Evolutionary conservation across 2,888 invertebrate species (phyloP), one percentile per base, ranked within the genome.

Genomic region (Apodemia zela): DNA sequence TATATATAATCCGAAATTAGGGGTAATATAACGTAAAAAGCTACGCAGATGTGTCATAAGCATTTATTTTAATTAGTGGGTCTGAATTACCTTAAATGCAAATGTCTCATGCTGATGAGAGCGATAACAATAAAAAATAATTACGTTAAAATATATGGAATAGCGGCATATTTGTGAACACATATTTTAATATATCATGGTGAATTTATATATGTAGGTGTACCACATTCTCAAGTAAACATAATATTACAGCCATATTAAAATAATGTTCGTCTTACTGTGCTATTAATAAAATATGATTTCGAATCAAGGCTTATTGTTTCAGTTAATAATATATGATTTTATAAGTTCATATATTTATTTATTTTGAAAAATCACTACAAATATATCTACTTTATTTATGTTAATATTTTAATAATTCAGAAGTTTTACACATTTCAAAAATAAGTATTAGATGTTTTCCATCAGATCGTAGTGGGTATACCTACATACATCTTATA

Each of bases 21-120:
- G 25, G 15, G 54, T 11, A 54, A 11, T 18, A 51, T n/a, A 21
- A 11, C 21, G 51, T 54, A 51, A 42, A 61, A 61, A 61, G 21
- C 54, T 54, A 61, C 54, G 51, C 45, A 60, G 47, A 47, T 25
- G 45, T 60, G 18, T 45, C 42, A 60, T 45, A 60, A 60, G 60
- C 60, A 47, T 25, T 60, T 47, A 60, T 21, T 60, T 25, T 29
- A 25, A 45, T 45, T 62, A 15, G 25, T 15, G 15, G 54, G 47
- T 45, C 59, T 10, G 29, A 42, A 59, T 89, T 90, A 91, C 90
- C 91, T 91, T 88, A 82, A 90, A 89, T 77, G 82, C 80, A 86
- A 85, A 89, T 83, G 89, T 87, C 86, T 85, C 86, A 84, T 87
- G 88, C 90, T 91, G 89, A 80, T 85, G 85, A 88, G 87, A 81